These are phyloP conservation scores for Cataglyphis altisquamis DNA, from an alignment of 2,888 invertebrate genomes.

Conservation along the genomic window DNA sequence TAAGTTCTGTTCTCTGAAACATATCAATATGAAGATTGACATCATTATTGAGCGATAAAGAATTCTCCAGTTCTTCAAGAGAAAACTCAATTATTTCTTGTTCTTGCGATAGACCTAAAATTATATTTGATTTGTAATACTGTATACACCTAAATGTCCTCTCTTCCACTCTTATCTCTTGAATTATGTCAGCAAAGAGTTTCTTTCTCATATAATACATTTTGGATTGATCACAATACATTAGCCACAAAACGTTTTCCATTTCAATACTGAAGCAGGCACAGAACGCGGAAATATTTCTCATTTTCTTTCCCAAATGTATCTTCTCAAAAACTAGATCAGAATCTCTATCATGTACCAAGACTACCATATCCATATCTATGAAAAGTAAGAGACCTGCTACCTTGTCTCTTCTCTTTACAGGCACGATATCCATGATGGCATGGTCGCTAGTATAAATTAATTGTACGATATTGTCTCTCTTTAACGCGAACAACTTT, in stretches of 20 bases:
- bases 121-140: constrained; percentile 70
- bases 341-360: constrained; percentile 70
- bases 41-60: constrained; percentile 31
- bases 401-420: constrained; percentile 67
- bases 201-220: constrained; percentile 74
- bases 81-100: constrained; percentile 70
- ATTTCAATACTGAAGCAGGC: constrained; percentile 63
- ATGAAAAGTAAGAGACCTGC: constrained; percentile 74
- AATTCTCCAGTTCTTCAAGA: constrained; percentile 56
- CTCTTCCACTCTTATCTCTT: constrained; percentile 60
- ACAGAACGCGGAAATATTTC: constrained; percentile 60
- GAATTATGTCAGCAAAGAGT: constrained; percentile 50
- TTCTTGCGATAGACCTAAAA: constrained; percentile 72
- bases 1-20: constrained; percentile 74
- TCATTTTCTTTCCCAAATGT: constrained; percentile 64
- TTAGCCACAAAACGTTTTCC: constrained; percentile 73
- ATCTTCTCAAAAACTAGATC: constrained; percentile 76
- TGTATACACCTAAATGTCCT: constrained; percentile 72
- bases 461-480: constrained; percentile 67
- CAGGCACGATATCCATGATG: constrained; percentile 74
- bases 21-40: constrained; percentile 75
- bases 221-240: constrained; percentile 72
- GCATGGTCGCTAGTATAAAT: constrained; percentile 70
- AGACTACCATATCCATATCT: constrained; percentile 60
- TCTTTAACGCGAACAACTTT: constrained; percentile 72